These are phyloP conservation scores for Meloidogyne chitwoodi DNA, from an alignment of 1,140 invertebrate genomes.

Conservation along the genomic window DNA sequence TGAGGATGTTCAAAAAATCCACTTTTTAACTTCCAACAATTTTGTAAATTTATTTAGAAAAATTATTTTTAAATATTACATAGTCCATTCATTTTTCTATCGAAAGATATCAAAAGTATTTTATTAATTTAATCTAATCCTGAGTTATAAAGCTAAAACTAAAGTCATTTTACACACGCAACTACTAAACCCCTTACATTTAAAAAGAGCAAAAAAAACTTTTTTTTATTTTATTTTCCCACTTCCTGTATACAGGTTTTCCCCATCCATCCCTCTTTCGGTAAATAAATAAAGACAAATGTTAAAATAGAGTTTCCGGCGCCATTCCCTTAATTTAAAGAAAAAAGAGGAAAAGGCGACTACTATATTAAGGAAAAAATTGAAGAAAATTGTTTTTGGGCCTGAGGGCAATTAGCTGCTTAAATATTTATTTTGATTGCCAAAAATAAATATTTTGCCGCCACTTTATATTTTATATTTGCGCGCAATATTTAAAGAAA, in stretches of 20 bases:
- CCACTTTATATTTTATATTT: too few species aligned
- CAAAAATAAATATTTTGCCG: neutral
- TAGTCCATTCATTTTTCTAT: too few species aligned
- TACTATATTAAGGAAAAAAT: too few species aligned
- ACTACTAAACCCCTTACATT: too few species aligned
- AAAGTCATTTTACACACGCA: too few species aligned
- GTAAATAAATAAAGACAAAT: neutral
- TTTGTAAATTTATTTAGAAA: too few species aligned
- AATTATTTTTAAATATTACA: too few species aligned
- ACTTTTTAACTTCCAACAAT: neutral
- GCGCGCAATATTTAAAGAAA: too few species aligned
- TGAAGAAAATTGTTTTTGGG: neutral
- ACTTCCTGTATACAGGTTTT: neutral
- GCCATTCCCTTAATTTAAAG: neutral
- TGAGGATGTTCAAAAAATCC: neutral
- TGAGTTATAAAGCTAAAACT: too few species aligned
- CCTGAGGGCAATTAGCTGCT: neutral
- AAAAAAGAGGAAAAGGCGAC: neutral
- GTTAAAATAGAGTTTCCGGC: neutral
- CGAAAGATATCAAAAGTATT: too few species aligned
- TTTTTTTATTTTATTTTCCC: neutral
- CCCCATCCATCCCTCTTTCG: neutral
- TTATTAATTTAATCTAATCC: too few species aligned
- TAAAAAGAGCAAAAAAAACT: neutral
- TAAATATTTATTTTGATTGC: too few species aligned